A percentile compares a stretch with the other conserved stretches of the same genome.
phyloP scores from a whole-genome alignment of 1,140 invertebrate species.

The Phymorhynchus buccinoides region DNA sequence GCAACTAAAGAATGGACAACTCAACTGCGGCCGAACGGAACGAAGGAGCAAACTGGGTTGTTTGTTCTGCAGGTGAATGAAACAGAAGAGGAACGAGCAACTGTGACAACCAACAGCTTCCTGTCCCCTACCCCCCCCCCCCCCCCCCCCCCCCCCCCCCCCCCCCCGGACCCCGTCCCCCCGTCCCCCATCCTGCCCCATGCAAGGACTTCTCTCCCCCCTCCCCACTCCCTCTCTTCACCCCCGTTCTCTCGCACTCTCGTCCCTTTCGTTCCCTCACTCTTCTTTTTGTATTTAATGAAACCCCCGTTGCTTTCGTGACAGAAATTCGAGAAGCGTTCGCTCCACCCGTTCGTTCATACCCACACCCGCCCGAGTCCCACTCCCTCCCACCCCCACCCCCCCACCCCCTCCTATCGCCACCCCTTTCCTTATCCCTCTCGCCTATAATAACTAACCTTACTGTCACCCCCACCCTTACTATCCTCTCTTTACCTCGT shows the following conservation, averaged over 20 bases:
- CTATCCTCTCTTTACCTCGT: not conserved
- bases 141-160: not conserved
- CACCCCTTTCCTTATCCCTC: no score
- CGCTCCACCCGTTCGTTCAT: not conserved
- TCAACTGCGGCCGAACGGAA: not conserved
- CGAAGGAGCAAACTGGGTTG: not conserved
- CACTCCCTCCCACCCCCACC: not conserved
- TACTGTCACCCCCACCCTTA: no score
- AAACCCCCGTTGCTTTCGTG: no score
- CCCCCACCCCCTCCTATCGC: not conserved
- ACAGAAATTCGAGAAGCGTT: conserved; percentile 2
- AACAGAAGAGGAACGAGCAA: not conserved
- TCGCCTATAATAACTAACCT: no score
- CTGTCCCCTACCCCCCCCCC: not conserved
- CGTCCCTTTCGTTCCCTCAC: no score
- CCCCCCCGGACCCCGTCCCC: not conserved
- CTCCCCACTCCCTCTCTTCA: not conserved
- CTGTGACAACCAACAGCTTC: not conserved
- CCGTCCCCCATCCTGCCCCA: no score
- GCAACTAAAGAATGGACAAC: not conserved
- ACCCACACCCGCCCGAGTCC: no score
- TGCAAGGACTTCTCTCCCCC: no score
- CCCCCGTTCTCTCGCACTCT: no score
- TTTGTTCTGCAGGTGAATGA: not conserved
- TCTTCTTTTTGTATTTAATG: no score